Evolutionary conservation across 2,113 vertebrate species (phyloP).

Genomic region (Paramisgurnus dabryanus): DNA sequence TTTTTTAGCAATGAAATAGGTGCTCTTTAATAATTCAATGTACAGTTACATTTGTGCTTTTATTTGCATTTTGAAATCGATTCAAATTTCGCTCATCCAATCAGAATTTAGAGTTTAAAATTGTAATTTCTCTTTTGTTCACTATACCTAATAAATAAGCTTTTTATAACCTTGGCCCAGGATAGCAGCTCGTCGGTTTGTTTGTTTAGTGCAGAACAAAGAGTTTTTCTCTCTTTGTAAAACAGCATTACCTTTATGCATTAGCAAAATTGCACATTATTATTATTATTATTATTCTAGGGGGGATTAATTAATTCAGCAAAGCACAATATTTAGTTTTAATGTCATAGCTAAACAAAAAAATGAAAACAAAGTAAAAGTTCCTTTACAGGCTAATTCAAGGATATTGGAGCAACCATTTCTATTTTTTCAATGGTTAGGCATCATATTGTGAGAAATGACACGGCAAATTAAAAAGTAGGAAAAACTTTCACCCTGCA

Average conservation of each 20-base stretch:
- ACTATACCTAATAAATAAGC: background rate
- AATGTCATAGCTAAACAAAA: constrained; percentile 45
- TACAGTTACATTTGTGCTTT: too few species aligned
- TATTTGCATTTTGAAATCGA: too few species aligned
- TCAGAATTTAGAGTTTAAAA: too few species aligned
- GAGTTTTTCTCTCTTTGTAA: constrained; percentile 37
- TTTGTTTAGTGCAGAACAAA: constrained; percentile 40
- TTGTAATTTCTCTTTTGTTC: constrained; percentile 14
- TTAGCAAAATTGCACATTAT: constrained; percentile 24
- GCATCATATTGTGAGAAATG: constrained; percentile 37
- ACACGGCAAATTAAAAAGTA: constrained; percentile 41
- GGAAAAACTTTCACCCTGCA: constrained; percentile 50
- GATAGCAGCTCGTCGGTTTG: background rate
- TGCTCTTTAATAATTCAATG: too few species aligned
- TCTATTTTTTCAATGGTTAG: background rate
- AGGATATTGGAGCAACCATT: constrained; percentile 39
- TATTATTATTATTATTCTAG: constrained; percentile 41
- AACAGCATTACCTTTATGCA: constrained; percentile 14
- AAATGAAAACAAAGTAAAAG: constrained; percentile 3
- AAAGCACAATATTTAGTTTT: constrained; percentile 53
- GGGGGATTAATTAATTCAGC: constrained; percentile 50
- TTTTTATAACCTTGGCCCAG: constrained; percentile 32
- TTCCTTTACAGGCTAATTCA: constrained; percentile 46
- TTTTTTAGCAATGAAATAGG: too few species aligned
- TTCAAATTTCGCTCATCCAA: too few species aligned